A percentile compares a stretch with the other conserved stretches of the same genome.
Evolutionary conservation across 2,113 vertebrate genomes (phyloP).

Genomic region (Girardinichthys multiradiatus): DNA sequence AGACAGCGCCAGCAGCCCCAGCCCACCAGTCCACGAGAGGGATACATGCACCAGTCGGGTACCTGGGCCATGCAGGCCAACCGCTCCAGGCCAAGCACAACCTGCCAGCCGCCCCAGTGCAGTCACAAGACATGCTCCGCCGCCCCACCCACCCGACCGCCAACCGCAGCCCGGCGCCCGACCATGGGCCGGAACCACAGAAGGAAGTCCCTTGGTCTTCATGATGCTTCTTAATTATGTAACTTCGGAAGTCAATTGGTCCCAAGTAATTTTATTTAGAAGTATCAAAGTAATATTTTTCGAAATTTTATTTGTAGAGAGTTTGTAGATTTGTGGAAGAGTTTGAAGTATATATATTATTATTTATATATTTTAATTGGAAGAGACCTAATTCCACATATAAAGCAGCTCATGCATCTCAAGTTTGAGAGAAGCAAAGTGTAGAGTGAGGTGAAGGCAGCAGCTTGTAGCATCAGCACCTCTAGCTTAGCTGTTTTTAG

Average conservation of each 20-base stretch:
- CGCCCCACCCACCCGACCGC: too few species aligned
- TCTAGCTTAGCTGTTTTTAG: constrained; percentile 33
- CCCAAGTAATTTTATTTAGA: not conserved
- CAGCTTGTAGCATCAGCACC: constrained; percentile 32
- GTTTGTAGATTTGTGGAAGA: too few species aligned
- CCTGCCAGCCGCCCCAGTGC: too few species aligned
- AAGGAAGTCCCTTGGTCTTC: not conserved
- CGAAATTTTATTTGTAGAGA: not conserved
- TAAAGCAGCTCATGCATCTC: constrained; percentile 27
- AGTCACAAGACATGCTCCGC: too few species aligned
- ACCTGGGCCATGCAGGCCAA: too few species aligned
- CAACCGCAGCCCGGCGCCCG: too few species aligned
- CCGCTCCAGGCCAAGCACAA: too few species aligned
- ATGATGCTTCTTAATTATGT: not conserved
- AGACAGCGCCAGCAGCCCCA: too few species aligned
- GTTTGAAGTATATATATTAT: not conserved
- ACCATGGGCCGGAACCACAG: too few species aligned
- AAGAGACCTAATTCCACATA: not conserved
- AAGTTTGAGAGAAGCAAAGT: constrained; percentile 25
- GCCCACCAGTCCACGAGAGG: too few species aligned
- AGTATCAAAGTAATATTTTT: not conserved
- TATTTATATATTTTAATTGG: too few species aligned
- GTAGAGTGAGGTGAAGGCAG: constrained; percentile 3
- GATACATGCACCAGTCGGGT: too few species aligned
- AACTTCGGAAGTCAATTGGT: not conserved